Base-by-base conservation (phyloP, 2,113 vertebrate genomes). In the Cebidichthys violaceus region DNA sequence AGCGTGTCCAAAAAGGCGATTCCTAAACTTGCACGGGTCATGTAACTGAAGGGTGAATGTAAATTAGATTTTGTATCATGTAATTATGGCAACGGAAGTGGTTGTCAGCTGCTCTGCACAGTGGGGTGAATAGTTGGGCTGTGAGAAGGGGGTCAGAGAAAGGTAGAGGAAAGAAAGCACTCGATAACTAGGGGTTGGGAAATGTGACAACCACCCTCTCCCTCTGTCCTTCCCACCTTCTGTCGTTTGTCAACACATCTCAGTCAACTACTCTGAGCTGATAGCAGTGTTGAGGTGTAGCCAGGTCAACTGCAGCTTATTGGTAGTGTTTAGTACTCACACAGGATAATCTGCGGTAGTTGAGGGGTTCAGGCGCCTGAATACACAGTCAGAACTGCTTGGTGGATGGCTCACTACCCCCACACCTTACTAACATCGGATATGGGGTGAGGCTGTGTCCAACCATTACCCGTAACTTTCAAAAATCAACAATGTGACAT, bases 101-200 rank as follows among this genome's bases (percentile, higher is more conserved):
- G 45, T 37, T 29, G 52, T 60, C 68, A 67, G 68, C 61, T 77
- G 68, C 74, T 60, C 22, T 13, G 37, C 62, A 54, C 62, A 68
- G 75, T 61, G 52, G 61, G 69, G 39, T 61, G 52, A 60, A 41
- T 35, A 60, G 41, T 15, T 5, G 24, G 60, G 45, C 50, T 33
- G 54, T 73, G 33, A 72, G 50, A 15, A 64, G 57, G 27, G 27
- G 47, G 47, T 20, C n/a, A 52, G 11, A 31, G 31, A 43, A 43
- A 39, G 29, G 37, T 24, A 45, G 41, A 35, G 31, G 45, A 55
- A 33, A 41, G 29, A 55, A 52, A 41, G 35, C 33, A n/a, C 17
- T 27, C 3, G 31, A 50, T 54, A 64, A 29, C 31, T 57, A 33
- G 18, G 50, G 47, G 47, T 14, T 62, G 65, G 37, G 57, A 76